Conservation (phyloP, 2,888 invertebrate species). For the Catocala fraxini region DNA sequence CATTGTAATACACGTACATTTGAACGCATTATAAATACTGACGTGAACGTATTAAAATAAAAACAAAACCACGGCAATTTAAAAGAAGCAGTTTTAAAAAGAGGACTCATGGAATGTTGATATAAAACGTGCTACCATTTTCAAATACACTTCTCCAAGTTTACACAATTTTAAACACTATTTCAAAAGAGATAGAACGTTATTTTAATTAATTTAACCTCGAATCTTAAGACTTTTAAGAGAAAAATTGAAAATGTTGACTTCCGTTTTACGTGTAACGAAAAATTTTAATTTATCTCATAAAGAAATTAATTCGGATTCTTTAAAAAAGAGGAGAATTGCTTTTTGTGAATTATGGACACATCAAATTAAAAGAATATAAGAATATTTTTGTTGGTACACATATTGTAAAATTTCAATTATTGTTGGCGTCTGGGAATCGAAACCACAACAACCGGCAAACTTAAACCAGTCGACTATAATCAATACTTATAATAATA, state of each 20-base stretch:
- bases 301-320: conserved; percentile 31
- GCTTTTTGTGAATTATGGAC: too few relatives aligned
- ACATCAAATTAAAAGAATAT: too few relatives aligned
- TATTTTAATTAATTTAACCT: conserved; percentile 45
- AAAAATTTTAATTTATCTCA: conserved; percentile 38
- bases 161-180: conserved; percentile 64
- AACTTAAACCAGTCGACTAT: too few relatives aligned
- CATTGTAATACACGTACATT: too few relatives aligned
- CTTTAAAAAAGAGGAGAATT: not conserved
- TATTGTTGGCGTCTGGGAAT: too few relatives aligned
- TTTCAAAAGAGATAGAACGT: conserved; percentile 52
- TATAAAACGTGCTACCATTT: conserved; percentile 79
- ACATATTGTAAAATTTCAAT: too few relatives aligned
- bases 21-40: conserved; percentile 40
- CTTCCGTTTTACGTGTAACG: conserved; percentile 58
- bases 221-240: conserved; percentile 24
- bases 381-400: too few relatives aligned
- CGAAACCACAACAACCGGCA: too few relatives aligned
- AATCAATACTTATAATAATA: too few relatives aligned
- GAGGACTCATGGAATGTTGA: conserved; percentile 81
- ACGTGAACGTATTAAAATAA: conserved; percentile 64
- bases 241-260: conserved; percentile 53
- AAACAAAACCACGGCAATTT: conserved; percentile 79
- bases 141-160: conserved; percentile 68
- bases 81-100: conserved; percentile 80